A percentile compares a stretch with the other conserved stretches of the same genome.
These are phyloP conservation scores for Conopomorpha cramerella DNA, from an alignment of 1,140 invertebrate genomes.

Conservation along the genomic window DNA sequence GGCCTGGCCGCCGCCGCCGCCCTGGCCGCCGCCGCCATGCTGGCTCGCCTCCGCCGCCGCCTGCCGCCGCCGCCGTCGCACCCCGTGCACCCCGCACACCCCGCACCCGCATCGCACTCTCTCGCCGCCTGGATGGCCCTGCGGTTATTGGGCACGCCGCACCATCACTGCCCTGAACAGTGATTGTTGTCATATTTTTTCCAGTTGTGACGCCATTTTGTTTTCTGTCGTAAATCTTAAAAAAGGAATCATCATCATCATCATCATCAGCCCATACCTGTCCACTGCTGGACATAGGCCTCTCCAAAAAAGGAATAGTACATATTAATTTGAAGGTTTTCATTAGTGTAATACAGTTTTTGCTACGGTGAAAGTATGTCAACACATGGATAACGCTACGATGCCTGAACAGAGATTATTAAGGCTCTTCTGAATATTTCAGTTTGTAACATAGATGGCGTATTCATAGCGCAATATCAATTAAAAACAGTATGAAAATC, in stretches of 20 bases:
- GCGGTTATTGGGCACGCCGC: slow-evolving; percentile 64
- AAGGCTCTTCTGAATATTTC: no score
- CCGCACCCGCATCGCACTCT: slow-evolving; percentile 63
- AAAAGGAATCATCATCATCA: no score
- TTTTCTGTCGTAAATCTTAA: no score
- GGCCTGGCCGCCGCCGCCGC: slow-evolving; percentile 83
- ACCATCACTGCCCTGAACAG: slow-evolving; percentile 8
- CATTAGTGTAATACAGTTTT: neutral
- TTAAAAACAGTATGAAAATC: no score
- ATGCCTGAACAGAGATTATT: no score
- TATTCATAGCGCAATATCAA: no score
- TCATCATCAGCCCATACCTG: no score
- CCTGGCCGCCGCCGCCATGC: slow-evolving; percentile 74
- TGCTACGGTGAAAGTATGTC: no score
- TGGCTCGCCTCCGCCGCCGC: slow-evolving; percentile 74
- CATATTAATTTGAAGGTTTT: neutral
- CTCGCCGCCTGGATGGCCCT: slow-evolving; percentile 75
- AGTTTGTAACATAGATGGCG: no score
- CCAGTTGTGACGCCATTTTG: neutral
- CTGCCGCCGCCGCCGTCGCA: slow-evolving; percentile 57
- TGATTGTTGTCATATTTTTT: neutral
- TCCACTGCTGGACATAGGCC: no score
- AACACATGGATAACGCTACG: no score
- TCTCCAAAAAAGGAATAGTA: no score
- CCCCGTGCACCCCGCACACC: slow-evolving; percentile 57